These are phyloP conservation scores for Melinaea menophilus DNA, from an alignment of 2,888 invertebrate species.

Conservation along the genomic window DNA sequence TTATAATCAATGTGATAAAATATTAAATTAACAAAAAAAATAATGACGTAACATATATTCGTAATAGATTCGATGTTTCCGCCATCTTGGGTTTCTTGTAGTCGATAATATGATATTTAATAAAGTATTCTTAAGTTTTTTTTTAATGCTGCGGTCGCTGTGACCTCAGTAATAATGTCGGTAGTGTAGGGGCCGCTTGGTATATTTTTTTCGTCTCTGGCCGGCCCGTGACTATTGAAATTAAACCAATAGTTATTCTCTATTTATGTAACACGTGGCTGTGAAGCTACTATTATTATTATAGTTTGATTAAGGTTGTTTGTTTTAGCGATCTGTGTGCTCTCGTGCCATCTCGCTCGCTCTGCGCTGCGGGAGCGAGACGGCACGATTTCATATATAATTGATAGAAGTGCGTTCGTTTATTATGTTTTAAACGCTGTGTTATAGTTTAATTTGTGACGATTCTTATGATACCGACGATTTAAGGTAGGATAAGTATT, in stretches of 20 bases:
- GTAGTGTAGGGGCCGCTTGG: constrained; percentile 16
- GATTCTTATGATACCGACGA: constrained; percentile 34
- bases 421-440: constrained; percentile 1
- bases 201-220: constrained; percentile 24
- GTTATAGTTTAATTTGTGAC: constrained; percentile 15
- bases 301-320: constrained; percentile 1
- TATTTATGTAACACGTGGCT: constrained; percentile 21
- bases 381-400: not conserved
- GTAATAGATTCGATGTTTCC: too few relatives aligned
- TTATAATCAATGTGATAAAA: constrained; percentile 5
- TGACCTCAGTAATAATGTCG: not conserved
- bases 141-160: too few relatives aligned
- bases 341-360: constrained; percentile 1
- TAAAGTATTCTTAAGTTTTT: too few relatives aligned
- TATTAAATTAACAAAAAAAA: not conserved
- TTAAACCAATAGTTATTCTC: constrained; percentile 5
- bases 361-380: not conserved
- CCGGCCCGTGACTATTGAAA: constrained; percentile 20
- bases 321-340: not conserved
- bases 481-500: constrained; percentile 16
- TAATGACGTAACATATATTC: not conserved
- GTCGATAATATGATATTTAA: constrained; percentile 3
- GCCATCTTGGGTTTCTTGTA: not conserved
- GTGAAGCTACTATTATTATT: constrained; percentile 26
- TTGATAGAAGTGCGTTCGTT: constrained; percentile 3